Evolutionary conservation across 1,140 invertebrate species (phyloP), one percentile per base, ranked within the genome.

Genomic region (Drosophila pseudoobscura): DNA sequence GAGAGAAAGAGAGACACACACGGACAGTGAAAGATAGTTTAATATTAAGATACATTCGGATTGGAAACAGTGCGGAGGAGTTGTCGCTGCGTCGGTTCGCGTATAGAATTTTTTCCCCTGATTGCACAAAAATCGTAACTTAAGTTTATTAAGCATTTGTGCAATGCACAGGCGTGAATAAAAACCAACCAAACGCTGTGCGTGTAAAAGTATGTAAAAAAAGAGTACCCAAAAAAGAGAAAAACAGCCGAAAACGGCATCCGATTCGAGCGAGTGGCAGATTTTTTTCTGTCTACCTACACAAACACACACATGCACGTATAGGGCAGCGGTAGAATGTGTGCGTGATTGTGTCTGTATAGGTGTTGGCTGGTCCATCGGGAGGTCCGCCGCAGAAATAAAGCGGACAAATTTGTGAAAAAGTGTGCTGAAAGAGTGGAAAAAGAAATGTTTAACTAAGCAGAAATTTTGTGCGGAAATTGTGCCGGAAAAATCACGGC

Each of bases 211-310:
- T 83, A 72, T 70, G 74, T 84, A 76, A 61, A 51, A 47, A n/a
- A 26, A 46, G 56, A 60, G 29, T 24, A 41, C 68, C 44, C 46
- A 22, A 73, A 74, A 60, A 65, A 63, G 60, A 71, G 53, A 70
- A 68, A 62, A 62, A 62, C 43, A 39, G 11, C 35, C 35, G 35
- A 39, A 39, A 39, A 39, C 35, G 35, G 35, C 35, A 39, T 39
- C 11, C 11, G 11, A 39, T 13, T 39, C 11, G 35, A 39, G 74
- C 82, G 82, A 87, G 75, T 78, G 78, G 78, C 82, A 78, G 83
- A 85, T 87, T 87, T 85, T 76, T 82, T 88, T 80, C 78, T 87
- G 83, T 87, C 82, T 87, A 87, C 83, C 83, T 82, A 80, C 62
- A 85, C 82, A 82, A 74, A 78, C 80, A 85, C 70, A 79, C 66